phyloP scores from a whole-genome alignment of 2,888 invertebrate species.

The Pollenia labialis region DNA sequence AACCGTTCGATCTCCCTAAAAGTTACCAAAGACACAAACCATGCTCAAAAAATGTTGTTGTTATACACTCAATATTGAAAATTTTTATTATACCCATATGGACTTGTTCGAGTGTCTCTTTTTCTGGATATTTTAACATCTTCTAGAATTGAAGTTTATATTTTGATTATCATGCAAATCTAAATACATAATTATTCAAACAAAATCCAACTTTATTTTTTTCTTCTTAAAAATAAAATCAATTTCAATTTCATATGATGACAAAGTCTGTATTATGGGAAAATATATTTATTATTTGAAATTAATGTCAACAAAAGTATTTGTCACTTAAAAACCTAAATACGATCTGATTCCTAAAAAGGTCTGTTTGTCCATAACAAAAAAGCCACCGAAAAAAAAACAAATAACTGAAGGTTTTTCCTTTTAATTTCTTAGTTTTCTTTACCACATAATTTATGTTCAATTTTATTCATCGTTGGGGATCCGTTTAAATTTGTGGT shows the following conservation, averaged over 20 bases:
- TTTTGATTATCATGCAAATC: background rate
- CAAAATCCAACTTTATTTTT: background rate
- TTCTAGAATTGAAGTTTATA: too few species aligned
- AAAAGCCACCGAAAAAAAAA: background rate
- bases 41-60: too few species aligned
- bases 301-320: background rate
- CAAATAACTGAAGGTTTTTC: constrained; percentile 37
- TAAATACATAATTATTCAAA: background rate
- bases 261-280: background rate
- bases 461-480: constrained; percentile 46
- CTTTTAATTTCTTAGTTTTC: constrained; percentile 30
- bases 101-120: too few species aligned
- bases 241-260: constrained; percentile 3
- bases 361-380: background rate
- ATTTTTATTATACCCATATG: too few species aligned
- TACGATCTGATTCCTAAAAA: background rate
- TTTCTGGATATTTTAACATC: too few species aligned
- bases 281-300: constrained; percentile 1
- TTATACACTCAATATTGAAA: too few species aligned
- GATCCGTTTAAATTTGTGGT: constrained; percentile 48
- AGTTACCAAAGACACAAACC: too few species aligned
- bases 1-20: too few species aligned
- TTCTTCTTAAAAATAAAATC: constrained; percentile 12
- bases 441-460: constrained; percentile 33
- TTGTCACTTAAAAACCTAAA: background rate